Evolutionary conservation across 1,140 invertebrate species (phyloP).

Genomic region (Nasonia vitripennis): DNA sequence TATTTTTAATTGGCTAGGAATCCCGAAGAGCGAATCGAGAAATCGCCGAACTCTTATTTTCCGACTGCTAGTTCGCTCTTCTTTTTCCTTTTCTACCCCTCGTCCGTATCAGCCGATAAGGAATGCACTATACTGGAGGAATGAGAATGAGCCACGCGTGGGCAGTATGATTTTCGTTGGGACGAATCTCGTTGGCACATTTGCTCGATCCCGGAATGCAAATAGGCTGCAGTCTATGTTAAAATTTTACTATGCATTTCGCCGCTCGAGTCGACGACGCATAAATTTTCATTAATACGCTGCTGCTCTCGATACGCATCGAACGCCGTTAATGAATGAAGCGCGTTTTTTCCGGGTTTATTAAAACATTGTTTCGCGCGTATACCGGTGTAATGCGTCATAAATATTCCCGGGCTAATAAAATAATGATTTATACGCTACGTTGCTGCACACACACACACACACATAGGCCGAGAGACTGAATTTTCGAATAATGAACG

Average conservation of each 20-base stretch:
- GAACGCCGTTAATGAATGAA: neutral
- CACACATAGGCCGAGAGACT: neutral
- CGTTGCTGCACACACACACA: neutral
- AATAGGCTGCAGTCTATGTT: too few species aligned
- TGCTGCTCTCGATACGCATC: too few species aligned
- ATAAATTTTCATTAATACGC: too few species aligned
- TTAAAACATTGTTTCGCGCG: neutral
- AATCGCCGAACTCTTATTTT: neutral
- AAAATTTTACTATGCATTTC: too few species aligned
- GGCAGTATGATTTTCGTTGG: neutral
- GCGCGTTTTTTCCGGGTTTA: neutral
- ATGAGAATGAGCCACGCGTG: neutral
- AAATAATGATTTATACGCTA: neutral
- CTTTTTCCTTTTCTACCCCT: neutral
- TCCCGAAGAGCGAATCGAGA: slow-evolving; percentile 7
- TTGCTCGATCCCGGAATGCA: too few species aligned
- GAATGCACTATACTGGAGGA: neutral
- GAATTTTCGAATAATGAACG: neutral
- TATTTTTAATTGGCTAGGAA: slow-evolving; percentile 48
- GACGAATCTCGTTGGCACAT: too few species aligned
- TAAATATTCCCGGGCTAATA: neutral
- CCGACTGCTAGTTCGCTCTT: neutral
- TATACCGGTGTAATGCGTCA: neutral
- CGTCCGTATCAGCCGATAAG: neutral
- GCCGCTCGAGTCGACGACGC: too few species aligned